phyloP scores from a whole-genome alignment of 2,797 vertebrate genomes.

The Erethizon dorsatum region DNA sequence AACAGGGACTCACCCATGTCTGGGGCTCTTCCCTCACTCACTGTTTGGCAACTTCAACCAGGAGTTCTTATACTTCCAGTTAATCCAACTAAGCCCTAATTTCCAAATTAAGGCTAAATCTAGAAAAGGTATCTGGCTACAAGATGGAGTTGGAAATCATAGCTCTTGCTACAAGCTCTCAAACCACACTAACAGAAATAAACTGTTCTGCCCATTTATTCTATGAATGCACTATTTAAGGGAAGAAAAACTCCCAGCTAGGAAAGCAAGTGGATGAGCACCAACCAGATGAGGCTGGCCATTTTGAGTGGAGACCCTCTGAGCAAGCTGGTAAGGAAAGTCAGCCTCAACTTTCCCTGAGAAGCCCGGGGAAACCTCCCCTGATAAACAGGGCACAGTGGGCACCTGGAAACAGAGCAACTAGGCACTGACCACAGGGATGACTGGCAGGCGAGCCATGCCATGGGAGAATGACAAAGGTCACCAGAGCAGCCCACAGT shows the following conservation, averaged over 20 bases:
- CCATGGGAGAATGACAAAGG: too few species aligned
- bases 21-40: neutral
- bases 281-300: neutral
- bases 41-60: neutral
- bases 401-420: neutral
- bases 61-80: neutral
- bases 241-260: neutral
- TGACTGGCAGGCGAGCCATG: neutral
- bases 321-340: conserved; percentile 32
- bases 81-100: neutral
- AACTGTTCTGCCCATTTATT: neutral
- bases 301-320: neutral
- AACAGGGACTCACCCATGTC: neutral
- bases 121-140: neutral
- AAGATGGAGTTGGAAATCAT: neutral
- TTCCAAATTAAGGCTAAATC: neutral
- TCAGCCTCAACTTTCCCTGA: too few species aligned
- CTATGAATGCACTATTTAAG: neutral
- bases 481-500: neutral
- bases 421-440: neutral
- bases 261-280: neutral
- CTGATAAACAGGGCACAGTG: too few species aligned
- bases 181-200: neutral
- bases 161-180: neutral
- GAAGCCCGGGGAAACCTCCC: neutral